A percentile compares a stretch with the other conserved stretches of the same genome.
phyloP scores from a whole-genome alignment of 2,113 vertebrate species.

The Lasiurus cinereus region DNA sequence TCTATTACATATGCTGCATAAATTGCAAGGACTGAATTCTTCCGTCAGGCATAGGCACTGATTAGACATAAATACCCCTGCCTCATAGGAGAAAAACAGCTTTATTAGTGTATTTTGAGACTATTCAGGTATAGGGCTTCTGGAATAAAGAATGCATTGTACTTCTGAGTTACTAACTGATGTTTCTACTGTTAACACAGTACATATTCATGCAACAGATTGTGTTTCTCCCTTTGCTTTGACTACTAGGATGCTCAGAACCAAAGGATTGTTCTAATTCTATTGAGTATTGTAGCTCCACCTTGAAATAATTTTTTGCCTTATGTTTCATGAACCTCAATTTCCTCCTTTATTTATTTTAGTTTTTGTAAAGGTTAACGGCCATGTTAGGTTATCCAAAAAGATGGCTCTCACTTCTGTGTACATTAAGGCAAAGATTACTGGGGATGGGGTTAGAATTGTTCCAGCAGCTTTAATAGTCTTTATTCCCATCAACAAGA shows the following conservation, averaged over 20 bases:
- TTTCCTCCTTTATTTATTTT: neutral
- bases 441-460: neutral
- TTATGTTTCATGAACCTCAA: neutral
- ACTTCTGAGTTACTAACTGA: neutral
- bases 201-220: neutral
- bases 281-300: neutral
- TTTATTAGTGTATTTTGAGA: neutral
- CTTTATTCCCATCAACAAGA: neutral
- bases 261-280: neutral
- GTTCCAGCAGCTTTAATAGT: neutral
- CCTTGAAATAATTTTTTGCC: neutral
- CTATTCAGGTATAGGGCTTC: neutral
- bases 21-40: slow-evolving; percentile 18
- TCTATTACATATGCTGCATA: neutral
- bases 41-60: neutral
- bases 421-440: neutral
- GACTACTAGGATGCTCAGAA: neutral
- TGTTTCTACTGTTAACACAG: neutral
- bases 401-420: neutral
- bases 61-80: neutral
- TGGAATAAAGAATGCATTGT: neutral
- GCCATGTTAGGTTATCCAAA: neutral
- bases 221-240: neutral
- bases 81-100: neutral
- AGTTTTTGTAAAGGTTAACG: neutral